phyloP scores from a whole-genome alignment of 2,888 invertebrate species.

The Lepetodrilus schrolli region DNA sequence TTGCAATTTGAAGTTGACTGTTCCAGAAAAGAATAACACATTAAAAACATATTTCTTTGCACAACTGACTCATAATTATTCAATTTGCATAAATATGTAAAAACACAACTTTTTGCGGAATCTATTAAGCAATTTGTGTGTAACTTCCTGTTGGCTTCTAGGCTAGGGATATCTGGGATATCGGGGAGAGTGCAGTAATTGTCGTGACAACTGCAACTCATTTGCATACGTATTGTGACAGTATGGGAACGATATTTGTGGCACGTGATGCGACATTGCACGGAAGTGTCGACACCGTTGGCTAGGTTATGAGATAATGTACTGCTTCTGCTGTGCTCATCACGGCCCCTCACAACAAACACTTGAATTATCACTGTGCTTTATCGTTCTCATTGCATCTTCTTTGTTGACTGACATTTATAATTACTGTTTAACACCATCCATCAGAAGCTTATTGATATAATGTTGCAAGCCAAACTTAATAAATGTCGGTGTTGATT shows the following conservation, averaged over 20 bases:
- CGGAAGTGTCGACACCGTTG: neutral
- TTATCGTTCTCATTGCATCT: neutral
- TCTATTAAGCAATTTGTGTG: too few relatives aligned
- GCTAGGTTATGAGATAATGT: constrained; percentile 5
- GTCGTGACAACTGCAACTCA: neutral
- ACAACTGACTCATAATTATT: too few relatives aligned
- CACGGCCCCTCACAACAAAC: neutral
- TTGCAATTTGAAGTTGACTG: too few relatives aligned
- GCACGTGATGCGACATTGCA: neutral
- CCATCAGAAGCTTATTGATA: constrained; percentile 26
- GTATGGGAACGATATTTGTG: neutral
- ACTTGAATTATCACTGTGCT: constrained; percentile 10
- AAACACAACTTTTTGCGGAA: too few relatives aligned
- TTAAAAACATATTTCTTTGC: too few relatives aligned
- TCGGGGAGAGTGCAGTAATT: neutral
- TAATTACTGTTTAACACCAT: constrained; percentile 17
- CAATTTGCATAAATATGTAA: too few relatives aligned
- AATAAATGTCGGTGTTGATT: constrained; percentile 13
- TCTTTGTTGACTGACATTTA: constrained; percentile 13
- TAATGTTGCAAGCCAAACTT: constrained; percentile 20
- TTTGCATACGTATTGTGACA: constrained; percentile 2
- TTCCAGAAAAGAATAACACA: too few relatives aligned
- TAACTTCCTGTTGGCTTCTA: too few relatives aligned
- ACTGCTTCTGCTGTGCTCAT: neutral
- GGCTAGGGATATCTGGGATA: too few relatives aligned